Conservation (phyloP, 2,888 invertebrate genomes). For the Patella caerulea region DNA sequence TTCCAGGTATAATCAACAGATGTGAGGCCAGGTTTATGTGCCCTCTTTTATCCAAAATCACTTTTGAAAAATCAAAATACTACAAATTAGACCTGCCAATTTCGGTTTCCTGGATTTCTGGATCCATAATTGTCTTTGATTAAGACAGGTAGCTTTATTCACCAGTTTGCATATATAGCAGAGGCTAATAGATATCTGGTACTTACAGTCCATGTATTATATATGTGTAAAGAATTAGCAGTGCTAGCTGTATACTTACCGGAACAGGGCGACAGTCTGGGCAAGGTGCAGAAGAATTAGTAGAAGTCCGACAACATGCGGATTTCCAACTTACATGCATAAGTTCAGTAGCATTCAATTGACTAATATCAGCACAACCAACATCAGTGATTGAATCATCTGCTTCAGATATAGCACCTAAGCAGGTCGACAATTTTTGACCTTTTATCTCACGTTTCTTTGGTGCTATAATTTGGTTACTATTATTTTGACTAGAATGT, state of each 20-base stretch:
- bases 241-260: slow-evolving; percentile 46
- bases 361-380: slow-evolving; percentile 26
- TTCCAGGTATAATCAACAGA: too few species aligned
- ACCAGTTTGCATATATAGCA: too few species aligned
- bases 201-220: too few species aligned
- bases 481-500: slow-evolving; percentile 23
- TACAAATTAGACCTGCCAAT: too few species aligned
- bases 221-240: too few species aligned
- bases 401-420: not conserved
- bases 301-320: slow-evolving; percentile 41
- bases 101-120: too few species aligned
- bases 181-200: too few species aligned
- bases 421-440: not conserved
- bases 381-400: slow-evolving; percentile 10
- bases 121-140: too few species aligned
- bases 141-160: too few species aligned
- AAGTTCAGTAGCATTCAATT: slow-evolving; percentile 53
- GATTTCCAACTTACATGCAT: slow-evolving; percentile 63
- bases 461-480: slow-evolving; percentile 16
- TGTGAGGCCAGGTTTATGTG: too few species aligned
- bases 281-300: slow-evolving; percentile 40
- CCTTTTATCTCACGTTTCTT: slow-evolving; percentile 8
- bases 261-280: slow-evolving; percentile 51
- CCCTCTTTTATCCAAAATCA: too few species aligned
- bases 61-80: too few species aligned